Evolutionary conservation across 1,140 invertebrate species (phyloP).

Genomic region (Apis dorsata): DNA sequence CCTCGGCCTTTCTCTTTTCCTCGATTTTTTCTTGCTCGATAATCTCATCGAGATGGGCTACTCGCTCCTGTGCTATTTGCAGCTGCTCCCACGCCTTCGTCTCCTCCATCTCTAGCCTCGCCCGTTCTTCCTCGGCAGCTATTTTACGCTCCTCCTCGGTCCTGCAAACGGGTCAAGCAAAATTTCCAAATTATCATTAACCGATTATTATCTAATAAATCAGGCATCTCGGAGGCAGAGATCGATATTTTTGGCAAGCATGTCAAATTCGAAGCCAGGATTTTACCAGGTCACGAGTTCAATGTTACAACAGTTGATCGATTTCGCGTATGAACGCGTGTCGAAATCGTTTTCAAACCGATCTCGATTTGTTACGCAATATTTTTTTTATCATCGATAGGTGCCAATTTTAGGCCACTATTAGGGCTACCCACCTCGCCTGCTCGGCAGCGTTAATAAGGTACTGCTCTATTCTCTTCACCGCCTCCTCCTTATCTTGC

Average conservation of each 20-base stretch:
- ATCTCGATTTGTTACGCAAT: background rate
- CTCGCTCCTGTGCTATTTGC: conserved; percentile 69
- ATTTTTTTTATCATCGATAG: background rate
- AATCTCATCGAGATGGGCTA: conserved; percentile 70
- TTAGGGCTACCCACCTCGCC: conserved; percentile 67
- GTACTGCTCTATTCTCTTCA: conserved; percentile 69
- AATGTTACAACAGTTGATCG: conserved; percentile 8
- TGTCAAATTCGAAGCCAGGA: background rate
- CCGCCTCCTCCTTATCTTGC: conserved; percentile 63
- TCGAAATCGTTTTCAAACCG: conserved; percentile 8
- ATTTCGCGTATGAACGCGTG: background rate
- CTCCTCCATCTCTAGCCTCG: conserved; percentile 70
- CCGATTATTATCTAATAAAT: background rate
- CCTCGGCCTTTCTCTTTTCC: conserved; percentile 71
- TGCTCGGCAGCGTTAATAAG: conserved; percentile 72
- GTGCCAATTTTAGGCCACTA: background rate
- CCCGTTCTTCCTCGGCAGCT: conserved; percentile 70
- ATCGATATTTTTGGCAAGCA: conserved; percentile 17
- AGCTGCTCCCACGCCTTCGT: conserved; percentile 70
- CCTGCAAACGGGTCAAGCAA: conserved; percentile 34
- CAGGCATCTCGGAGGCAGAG: background rate
- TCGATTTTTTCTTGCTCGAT: conserved; percentile 73
- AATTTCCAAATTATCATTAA: background rate
- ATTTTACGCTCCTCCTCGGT: conserved; percentile 69
- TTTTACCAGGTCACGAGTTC: conserved; percentile 25